phyloP scores from a whole-genome alignment of 2,113 vertebrate species.

The Desmodus rotundus region DNA sequence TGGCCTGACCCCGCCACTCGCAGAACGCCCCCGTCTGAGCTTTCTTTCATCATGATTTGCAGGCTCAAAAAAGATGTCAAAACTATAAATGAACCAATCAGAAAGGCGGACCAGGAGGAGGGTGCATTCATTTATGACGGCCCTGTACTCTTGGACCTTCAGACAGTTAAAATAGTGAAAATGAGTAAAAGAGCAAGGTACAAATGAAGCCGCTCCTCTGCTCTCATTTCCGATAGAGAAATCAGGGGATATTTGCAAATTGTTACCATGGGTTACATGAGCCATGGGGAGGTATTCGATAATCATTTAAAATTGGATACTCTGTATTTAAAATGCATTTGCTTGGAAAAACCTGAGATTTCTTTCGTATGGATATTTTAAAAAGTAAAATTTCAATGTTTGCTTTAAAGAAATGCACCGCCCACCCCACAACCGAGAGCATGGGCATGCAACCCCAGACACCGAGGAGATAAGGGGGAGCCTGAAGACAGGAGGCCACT shows the following conservation, averaged over 20 bases:
- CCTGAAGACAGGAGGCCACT: rapidly evolving
- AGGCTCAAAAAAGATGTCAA: background rate
- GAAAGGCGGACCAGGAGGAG: background rate
- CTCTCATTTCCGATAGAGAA: background rate
- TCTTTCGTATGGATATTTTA: background rate
- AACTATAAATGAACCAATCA: background rate
- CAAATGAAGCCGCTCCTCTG: background rate
- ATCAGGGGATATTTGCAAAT: background rate
- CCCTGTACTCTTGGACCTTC: background rate
- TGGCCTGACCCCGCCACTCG: background rate
- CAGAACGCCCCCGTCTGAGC: background rate
- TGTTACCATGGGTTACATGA: background rate
- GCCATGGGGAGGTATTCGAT: background rate
- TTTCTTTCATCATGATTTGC: background rate
- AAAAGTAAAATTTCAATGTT: background rate
- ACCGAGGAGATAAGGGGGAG: too few relatives aligned
- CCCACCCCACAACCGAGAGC: background rate
- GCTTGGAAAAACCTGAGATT: background rate
- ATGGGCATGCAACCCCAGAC: background rate
- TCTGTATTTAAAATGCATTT: background rate
- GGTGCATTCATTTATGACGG: background rate
- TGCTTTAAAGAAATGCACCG: background rate
- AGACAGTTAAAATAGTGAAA: background rate
- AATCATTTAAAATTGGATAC: background rate
- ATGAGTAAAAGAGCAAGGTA: background rate